Evolutionary conservation across 1,140 invertebrate genomes (phyloP).

Genomic region (Oppia nitens): DNA sequence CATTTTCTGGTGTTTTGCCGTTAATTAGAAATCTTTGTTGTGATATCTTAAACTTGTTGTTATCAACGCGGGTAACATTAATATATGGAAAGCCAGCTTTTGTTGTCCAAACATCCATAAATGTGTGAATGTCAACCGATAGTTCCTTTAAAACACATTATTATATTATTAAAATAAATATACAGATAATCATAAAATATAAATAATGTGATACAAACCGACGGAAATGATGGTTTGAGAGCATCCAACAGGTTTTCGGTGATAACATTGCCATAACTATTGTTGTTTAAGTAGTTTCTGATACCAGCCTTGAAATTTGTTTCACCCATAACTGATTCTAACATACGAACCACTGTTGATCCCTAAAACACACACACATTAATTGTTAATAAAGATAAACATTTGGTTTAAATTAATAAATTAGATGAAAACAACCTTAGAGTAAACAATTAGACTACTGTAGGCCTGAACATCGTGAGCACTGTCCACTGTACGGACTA

Average conservation of each 20-base stretch:
- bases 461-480: conserved; percentile 73
- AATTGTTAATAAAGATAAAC: no score
- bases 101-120: conserved; percentile 80
- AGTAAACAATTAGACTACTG: conserved; percentile 73
- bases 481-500: conserved; percentile 52
- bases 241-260: conserved; percentile 66
- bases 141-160: not conserved
- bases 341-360: not conserved
- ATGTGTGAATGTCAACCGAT: conserved; percentile 27
- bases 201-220: conserved; percentile 43
- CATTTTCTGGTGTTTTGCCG: not conserved
- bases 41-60: conserved; percentile 22
- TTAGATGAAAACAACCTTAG: conserved; percentile 41
- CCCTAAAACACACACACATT: conserved; percentile 46
- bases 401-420: conserved; percentile 42
- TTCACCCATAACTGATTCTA: conserved; percentile 11
- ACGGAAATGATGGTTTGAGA: conserved; percentile 54
- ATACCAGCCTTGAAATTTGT: conserved; percentile 83
- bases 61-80: conserved; percentile 41
- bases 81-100: conserved; percentile 78
- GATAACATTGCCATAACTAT: conserved; percentile 75
- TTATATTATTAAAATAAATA: not conserved
- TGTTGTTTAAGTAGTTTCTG: conserved; percentile 71
- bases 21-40: conserved; percentile 11
- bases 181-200: no score